These are phyloP conservation scores for Chionodraco myersi DNA, from an alignment of 2,113 vertebrate genomes.

Conservation along the genomic window DNA sequence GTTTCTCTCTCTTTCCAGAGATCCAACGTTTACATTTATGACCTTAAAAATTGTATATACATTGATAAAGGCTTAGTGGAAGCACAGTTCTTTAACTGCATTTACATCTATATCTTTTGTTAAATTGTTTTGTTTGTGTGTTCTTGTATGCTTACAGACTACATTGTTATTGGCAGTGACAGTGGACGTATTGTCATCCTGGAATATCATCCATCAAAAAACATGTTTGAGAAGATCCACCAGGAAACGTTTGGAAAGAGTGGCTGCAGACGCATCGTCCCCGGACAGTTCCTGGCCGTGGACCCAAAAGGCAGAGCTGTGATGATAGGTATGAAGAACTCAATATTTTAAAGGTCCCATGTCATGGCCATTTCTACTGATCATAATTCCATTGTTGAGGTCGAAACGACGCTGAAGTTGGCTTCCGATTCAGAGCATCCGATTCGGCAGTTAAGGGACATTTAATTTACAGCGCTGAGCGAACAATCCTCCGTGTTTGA, in stretches of 20 bases:
- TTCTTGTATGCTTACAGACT: conserved; percentile 89
- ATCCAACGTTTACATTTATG: background rate
- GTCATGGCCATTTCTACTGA: too few species aligned
- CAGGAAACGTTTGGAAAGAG: conserved; percentile 99
- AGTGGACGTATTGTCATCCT: conserved; percentile 97
- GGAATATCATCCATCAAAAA: conserved; percentile 98
- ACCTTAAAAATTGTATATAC: background rate
- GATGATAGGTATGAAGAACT: conserved; percentile 90
- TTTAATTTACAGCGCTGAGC: too few species aligned
- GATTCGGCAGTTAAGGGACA: too few species aligned
- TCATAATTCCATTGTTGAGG: too few species aligned
- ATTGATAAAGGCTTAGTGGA: background rate
- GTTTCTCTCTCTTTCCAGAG: background rate
- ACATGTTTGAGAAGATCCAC: conserved; percentile 98
- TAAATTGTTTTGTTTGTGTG: background rate
- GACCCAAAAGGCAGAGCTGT: conserved; percentile 98
- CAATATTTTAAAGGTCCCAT: too few species aligned
- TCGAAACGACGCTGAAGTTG: too few species aligned
- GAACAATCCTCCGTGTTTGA: too few species aligned
- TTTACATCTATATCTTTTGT: too few species aligned
- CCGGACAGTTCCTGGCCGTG: conserved; percentile 96
- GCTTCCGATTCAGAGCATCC: too few species aligned
- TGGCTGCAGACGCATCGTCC: conserved; percentile 97
- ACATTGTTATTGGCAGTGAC: conserved; percentile 98
- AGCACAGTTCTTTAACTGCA: background rate